These are phyloP conservation scores for Ceratothoa steindachneri DNA, from an alignment of 2,888 invertebrate genomes.

Conservation along the genomic window DNA sequence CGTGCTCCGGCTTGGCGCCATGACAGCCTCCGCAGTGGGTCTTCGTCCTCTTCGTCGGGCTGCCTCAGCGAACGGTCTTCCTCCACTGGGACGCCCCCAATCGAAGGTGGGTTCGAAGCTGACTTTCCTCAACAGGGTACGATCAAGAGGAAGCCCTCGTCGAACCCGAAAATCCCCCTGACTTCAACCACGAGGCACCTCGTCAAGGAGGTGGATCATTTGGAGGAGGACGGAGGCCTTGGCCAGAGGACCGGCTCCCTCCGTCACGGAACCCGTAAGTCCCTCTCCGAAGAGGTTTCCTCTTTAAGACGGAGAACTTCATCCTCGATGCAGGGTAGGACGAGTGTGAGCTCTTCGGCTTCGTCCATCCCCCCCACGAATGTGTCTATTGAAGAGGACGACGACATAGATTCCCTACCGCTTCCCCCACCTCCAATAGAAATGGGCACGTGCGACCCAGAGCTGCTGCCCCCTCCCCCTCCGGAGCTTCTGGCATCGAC, in stretches of 20 bases:
- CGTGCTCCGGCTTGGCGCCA: slow-evolving; percentile 41
- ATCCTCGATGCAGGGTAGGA: slow-evolving; percentile 24
- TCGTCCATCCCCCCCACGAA: background rate
- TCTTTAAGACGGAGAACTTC: slow-evolving; percentile 33
- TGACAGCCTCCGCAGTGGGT: slow-evolving; percentile 30
- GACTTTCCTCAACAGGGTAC: slow-evolving; percentile 62
- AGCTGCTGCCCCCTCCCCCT: slow-evolving; percentile 33
- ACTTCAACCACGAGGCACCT: slow-evolving; percentile 85
- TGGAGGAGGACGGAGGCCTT: slow-evolving; percentile 44
- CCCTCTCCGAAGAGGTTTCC: slow-evolving; percentile 41
- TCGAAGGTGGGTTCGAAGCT: slow-evolving; percentile 57
- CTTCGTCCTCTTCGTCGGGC: slow-evolving; percentile 64
- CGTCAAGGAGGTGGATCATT: slow-evolving; percentile 73
- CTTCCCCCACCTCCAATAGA: slow-evolving; percentile 57
- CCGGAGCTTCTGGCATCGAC: slow-evolving; percentile 46
- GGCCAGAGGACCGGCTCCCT: slow-evolving; percentile 27
- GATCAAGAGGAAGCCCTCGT: slow-evolving; percentile 83
- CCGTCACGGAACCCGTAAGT: slow-evolving; percentile 39
- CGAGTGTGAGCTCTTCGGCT: slow-evolving; percentile 48
- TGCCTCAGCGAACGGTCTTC: slow-evolving; percentile 60
- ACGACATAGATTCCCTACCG: slow-evolving; percentile 50
- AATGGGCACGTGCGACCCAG: slow-evolving; percentile 49
- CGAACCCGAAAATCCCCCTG: slow-evolving; percentile 72
- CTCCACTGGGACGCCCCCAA: slow-evolving; percentile 35
- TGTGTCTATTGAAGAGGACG: slow-evolving; percentile 37